phyloP scores from a whole-genome alignment of 2,797 vertebrate species.

The Characodon lateralis region DNA sequence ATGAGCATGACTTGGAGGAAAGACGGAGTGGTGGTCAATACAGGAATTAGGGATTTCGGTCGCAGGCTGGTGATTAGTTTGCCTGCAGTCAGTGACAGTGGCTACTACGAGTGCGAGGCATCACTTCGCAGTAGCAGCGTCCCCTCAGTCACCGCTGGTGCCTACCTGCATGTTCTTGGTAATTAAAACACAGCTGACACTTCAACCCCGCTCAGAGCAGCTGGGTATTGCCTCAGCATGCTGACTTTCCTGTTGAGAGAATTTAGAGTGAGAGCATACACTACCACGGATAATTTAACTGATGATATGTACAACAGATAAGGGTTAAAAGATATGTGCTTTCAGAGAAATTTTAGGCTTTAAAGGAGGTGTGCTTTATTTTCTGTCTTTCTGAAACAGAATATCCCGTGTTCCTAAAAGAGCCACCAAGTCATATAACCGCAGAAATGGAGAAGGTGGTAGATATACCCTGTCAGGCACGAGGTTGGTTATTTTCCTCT shows the following conservation, averaged over 20 bases:
- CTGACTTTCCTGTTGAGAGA: constrained; percentile 17
- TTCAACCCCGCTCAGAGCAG: constrained; percentile 14
- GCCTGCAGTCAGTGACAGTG: constrained; percentile 85
- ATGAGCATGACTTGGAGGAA: constrained; percentile 94
- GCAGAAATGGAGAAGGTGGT: constrained; percentile 98
- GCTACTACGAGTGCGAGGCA: constrained; percentile 93
- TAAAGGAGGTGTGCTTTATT: constrained; percentile 7
- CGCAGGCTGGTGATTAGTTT: constrained; percentile 90
- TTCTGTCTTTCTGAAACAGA: constrained; percentile 68
- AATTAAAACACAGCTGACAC: constrained; percentile 36
- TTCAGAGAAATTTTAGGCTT: constrained; percentile 28
- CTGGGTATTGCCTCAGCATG: constrained; percentile 35
- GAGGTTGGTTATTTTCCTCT: constrained; percentile 71
- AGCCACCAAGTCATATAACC: constrained; percentile 92
- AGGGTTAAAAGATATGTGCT: constrained; percentile 9
- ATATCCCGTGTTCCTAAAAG: constrained; percentile 91
- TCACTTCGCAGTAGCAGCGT: constrained; percentile 90
- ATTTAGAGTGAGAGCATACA: constrained; percentile 15
- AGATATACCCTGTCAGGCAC: constrained; percentile 94
- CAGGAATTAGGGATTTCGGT: constrained; percentile 89
- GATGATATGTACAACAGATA: constrained; percentile 8
- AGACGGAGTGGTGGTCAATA: constrained; percentile 82
- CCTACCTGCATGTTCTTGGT: constrained; percentile 90
- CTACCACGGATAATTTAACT: constrained; percentile 29
- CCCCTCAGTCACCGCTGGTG: constrained; percentile 83